phyloP scores from a whole-genome alignment of 2,888 invertebrate species.

The Dyspetes luteomarginatus region DNA sequence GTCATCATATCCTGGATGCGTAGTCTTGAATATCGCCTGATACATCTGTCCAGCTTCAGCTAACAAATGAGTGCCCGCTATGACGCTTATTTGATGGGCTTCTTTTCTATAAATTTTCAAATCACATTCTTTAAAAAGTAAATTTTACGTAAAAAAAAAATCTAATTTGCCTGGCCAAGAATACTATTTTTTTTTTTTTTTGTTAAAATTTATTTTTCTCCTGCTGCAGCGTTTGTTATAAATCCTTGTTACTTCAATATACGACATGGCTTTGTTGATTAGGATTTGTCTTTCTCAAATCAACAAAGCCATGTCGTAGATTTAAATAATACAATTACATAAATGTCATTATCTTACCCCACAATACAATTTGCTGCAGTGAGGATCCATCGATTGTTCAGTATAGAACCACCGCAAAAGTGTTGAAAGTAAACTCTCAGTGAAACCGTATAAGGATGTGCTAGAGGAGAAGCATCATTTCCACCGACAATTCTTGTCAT shows the following conservation, averaged over 20 bases:
- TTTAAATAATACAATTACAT: too few species aligned
- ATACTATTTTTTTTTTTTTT: background rate
- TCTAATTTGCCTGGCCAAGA: too few species aligned
- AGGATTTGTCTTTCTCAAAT: too few species aligned
- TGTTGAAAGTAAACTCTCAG: conserved; percentile 83
- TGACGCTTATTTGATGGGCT: conserved; percentile 74
- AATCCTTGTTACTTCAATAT: too few species aligned
- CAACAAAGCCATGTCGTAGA: too few species aligned
- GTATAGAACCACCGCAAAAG: conserved; percentile 86
- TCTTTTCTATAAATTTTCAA: conserved; percentile 24
- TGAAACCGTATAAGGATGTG: conserved; percentile 85
- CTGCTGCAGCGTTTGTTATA: too few species aligned
- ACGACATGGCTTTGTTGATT: too few species aligned
- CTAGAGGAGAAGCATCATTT: conserved; percentile 84
- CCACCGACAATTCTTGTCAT: conserved; percentile 83
- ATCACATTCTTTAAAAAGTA: too few species aligned
- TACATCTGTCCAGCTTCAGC: conserved; percentile 83
- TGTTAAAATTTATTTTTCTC: background rate
- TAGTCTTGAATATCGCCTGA: conserved; percentile 80
- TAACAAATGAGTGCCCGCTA: conserved; percentile 84
- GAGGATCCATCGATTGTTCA: conserved; percentile 84
- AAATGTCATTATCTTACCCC: background rate
- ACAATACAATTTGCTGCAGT: conserved; percentile 74
- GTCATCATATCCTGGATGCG: conserved; percentile 83
- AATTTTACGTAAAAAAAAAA: too few species aligned